phyloP scores from a whole-genome alignment of 2,797 vertebrate genomes.

The Lacerta viridis region DNA sequence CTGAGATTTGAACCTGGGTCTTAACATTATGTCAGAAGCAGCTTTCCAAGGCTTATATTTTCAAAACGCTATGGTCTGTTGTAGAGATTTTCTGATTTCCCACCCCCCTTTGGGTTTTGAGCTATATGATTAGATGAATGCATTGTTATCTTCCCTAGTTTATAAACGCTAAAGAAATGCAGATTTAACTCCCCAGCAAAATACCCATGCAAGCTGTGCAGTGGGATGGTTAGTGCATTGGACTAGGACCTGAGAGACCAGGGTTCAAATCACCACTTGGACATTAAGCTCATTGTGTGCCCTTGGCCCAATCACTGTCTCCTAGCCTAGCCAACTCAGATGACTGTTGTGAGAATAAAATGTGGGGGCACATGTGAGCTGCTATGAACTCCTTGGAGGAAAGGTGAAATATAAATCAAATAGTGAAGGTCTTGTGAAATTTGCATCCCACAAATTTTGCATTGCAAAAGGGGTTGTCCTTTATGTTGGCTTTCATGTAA shows the following conservation, averaged over 20 bases:
- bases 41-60: not conserved
- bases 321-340: too few species aligned
- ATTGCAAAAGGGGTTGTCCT: not conserved
- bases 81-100: not conserved
- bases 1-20: not conserved
- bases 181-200: not conserved
- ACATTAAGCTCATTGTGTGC: too few species aligned
- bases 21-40: not conserved
- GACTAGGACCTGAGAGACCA: too few species aligned
- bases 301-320: too few species aligned
- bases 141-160: not conserved
- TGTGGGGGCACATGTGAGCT: too few species aligned
- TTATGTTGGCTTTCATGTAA: not conserved
- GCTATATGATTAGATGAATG: not conserved
- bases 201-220: too few species aligned
- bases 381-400: too few species aligned
- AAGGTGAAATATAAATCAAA: too few species aligned
- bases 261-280: too few species aligned
- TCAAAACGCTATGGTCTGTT: not conserved
- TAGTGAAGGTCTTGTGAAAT: not conserved
- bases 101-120: not conserved
- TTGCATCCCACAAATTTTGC: not conserved
- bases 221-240: too few species aligned
- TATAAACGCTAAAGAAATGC: not conserved
- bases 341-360: too few species aligned